A percentile compares a stretch with the other conserved stretches of the same genome.
phyloP scores from a whole-genome alignment of 2,113 vertebrate species.

The Stegostoma tigrinum region DNA sequence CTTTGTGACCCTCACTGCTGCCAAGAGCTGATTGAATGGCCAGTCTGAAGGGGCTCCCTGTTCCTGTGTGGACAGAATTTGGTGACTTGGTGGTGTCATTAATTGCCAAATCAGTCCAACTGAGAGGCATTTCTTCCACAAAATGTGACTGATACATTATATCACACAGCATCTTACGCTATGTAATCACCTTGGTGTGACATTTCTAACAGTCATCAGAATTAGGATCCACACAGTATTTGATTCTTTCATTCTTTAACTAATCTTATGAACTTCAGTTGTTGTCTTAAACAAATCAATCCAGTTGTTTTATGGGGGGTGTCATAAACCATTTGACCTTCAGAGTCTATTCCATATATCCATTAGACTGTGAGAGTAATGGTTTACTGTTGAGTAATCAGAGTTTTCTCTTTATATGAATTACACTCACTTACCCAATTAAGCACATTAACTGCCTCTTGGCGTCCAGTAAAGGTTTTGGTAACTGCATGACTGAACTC shows the following conservation, averaged over 20 bases:
- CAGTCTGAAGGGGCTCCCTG: not conserved
- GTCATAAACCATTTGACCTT: not conserved
- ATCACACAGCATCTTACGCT: not conserved
- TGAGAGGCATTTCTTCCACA: not conserved
- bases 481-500: not conserved
- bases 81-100: not conserved
- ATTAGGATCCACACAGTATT: not conserved
- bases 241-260: not conserved
- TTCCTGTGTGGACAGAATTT: not conserved
- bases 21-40: not conserved
- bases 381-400: not conserved
- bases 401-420: not conserved
- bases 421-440: not conserved
- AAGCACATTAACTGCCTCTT: not conserved
- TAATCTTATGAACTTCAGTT: not conserved
- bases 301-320: not conserved
- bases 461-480: not conserved
- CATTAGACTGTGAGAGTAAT: not conserved
- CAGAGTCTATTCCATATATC: not conserved
- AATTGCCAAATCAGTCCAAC: not conserved
- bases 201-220: not conserved
- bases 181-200: not conserved
- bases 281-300: not conserved
- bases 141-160: not conserved
- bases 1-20: not conserved